Evolutionary conservation across 2,888 invertebrate species (phyloP).

Genomic region (Deilephila elpenor): DNA sequence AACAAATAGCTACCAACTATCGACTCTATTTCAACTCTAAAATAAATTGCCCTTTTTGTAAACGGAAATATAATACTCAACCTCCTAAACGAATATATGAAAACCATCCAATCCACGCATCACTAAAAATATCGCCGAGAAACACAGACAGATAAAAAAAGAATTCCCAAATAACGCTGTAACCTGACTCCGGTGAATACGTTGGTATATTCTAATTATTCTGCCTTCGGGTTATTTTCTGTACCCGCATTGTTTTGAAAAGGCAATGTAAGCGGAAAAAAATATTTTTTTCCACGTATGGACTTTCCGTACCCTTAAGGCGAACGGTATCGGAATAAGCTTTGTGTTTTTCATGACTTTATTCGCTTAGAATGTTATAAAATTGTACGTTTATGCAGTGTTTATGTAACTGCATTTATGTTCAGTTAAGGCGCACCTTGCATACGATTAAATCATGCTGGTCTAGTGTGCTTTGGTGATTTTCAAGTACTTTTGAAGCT

Average conservation of each 20-base stretch:
- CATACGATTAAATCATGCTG: too few relatives aligned
- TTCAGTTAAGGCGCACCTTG: too few relatives aligned
- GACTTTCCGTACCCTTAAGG: slow-evolving; percentile 41
- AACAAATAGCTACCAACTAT: too few relatives aligned
- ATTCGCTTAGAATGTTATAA: not conserved
- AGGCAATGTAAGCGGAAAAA: slow-evolving; percentile 48
- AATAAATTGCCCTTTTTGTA: too few relatives aligned
- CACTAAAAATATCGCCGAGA: slow-evolving; percentile 21
- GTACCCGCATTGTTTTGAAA: slow-evolving; percentile 50
- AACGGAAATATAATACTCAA: too few relatives aligned
- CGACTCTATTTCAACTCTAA: too few relatives aligned
- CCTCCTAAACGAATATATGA: too few relatives aligned
- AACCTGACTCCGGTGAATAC: slow-evolving; percentile 45
- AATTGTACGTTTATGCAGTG: not conserved
- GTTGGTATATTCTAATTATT: slow-evolving; percentile 58
- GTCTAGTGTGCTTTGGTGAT: too few relatives aligned
- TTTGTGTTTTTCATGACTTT: slow-evolving; percentile 19
- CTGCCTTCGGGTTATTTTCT: slow-evolving; percentile 52
- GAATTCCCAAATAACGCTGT: slow-evolving; percentile 34
- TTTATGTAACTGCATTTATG: too few relatives aligned
- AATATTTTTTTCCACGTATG: slow-evolving; percentile 40
- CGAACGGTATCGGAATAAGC: slow-evolving; percentile 34
- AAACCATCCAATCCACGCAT: too few relatives aligned
- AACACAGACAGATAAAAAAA: slow-evolving; percentile 35
- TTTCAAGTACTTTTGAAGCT: too few relatives aligned